These are phyloP conservation scores for Nautilus pompilius DNA, from an alignment of 1,140 invertebrate species.

Conservation along the genomic window DNA sequence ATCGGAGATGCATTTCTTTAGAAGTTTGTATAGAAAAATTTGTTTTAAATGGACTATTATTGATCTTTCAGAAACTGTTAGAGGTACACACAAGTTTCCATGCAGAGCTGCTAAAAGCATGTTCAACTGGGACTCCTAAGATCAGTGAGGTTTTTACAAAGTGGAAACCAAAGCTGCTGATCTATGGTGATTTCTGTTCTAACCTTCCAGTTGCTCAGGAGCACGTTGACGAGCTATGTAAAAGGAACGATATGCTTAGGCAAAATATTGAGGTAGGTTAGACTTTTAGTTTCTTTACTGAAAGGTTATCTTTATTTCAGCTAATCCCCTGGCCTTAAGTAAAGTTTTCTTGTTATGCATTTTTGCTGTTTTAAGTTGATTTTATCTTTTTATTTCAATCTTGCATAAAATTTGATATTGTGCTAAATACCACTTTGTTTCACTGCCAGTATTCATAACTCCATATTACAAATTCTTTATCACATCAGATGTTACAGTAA, in stretches of 20 bases:
- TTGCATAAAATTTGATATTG: neutral
- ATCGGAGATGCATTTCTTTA: too few relatives aligned
- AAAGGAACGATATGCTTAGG: slow-evolving; percentile 62
- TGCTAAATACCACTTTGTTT: neutral
- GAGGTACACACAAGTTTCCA: slow-evolving; percentile 84
- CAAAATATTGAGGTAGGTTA: slow-evolving; percentile 60
- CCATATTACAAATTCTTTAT: too few relatives aligned
- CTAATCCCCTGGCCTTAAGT: too few relatives aligned
- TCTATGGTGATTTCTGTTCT: slow-evolving; percentile 95
- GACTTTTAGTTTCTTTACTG: neutral
- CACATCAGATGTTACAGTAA: too few relatives aligned
- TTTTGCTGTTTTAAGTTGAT: neutral
- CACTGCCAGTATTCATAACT: too few relatives aligned
- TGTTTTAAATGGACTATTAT: too few relatives aligned
- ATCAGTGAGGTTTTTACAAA: slow-evolving; percentile 68
- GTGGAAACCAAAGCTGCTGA: slow-evolving; percentile 84
- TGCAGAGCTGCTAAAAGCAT: slow-evolving; percentile 72
- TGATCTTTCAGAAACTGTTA: slow-evolving; percentile 73
- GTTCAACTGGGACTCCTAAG: slow-evolving; percentile 55
- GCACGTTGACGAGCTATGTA: slow-evolving; percentile 71
- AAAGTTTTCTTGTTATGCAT: neutral
- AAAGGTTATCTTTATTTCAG: too few relatives aligned
- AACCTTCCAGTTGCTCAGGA: slow-evolving; percentile 81
- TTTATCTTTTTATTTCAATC: neutral
- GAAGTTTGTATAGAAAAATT: too few relatives aligned